Base-by-base conservation (phyloP, 1,140 invertebrate genomes). In the Drosophila truncata region DNA sequence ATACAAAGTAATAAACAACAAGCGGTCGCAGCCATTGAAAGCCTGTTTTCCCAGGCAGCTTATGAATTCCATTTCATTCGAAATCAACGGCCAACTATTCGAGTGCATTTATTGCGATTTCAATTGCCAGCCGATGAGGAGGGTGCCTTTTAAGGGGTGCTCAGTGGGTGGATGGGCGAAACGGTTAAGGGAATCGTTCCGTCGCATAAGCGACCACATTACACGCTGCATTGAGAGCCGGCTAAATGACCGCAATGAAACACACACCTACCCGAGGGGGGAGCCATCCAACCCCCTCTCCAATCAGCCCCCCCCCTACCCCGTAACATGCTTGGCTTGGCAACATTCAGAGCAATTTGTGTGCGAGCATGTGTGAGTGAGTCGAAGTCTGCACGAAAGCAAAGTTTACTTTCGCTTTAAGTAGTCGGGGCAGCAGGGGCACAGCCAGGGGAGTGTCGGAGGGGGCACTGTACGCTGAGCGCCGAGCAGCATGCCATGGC, bases 361-460 rank as follows among this genome's bases (percentile, higher is more conserved):
- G 67, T 55, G 67, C 59, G 54, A 39, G 65, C 57, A 76, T 35
- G 65, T 59, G 42, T 44, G 46, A 66, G 44, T 70, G 58, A 39
- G 67, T 54, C 54, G 77, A 82, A 63, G 82, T 67, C 65, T 71
- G 83, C 76, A 57, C 59, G 65, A 81, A 81, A 81, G 85, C 78
- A 84, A 90, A 88, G 78, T 88, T 88, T 90, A 85, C 84, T 84
- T 88, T 90, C 78, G 78, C 78, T 88, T 88, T 90, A 88, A 87
- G 84, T 90, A 90, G 85, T 81, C 73, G 77, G 58, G 65, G 57
- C 57, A 55, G 46, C 25, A 35, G 37, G 33, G 66, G 47, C 39
- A 42, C 42, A 37, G 14, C 27, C 11, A n/a, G 35, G 27, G 57
- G 29, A 16, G 39, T 33, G 31, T 31, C 29, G 41, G 63, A 63